Evolutionary conservation across 2,113 vertebrate species (phyloP).

Genomic region (Himantopus leucocephalus): DNA sequence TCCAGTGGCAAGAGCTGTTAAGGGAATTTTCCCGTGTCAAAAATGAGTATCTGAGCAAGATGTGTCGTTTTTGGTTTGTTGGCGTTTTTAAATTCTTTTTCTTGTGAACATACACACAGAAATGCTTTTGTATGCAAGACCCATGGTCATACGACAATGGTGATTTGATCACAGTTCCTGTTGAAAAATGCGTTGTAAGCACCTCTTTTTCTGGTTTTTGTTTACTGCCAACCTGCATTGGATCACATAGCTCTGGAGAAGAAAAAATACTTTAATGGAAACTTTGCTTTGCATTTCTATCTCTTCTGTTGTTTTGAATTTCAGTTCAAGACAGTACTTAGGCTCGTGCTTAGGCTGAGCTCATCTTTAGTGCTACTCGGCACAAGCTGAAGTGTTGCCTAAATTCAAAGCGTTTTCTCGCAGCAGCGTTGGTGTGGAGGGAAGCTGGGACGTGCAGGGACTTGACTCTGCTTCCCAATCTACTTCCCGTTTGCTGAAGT

Average conservation of each 20-base stretch:
- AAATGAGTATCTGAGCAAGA: not conserved
- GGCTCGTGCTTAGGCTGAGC: not conserved
- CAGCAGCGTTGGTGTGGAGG: not conserved
- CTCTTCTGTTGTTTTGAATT: not conserved
- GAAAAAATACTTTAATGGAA: not conserved
- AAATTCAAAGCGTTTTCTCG: fast-evolving
- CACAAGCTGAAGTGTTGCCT: not conserved
- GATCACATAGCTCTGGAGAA: not conserved
- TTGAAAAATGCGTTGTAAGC: not conserved
- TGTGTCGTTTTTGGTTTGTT: not conserved
- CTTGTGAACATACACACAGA: not conserved
- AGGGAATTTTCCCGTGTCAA: not conserved
- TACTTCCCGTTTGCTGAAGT: not conserved
- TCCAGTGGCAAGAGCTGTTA: not conserved
- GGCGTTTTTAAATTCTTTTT: not conserved
- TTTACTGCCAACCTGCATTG: not conserved
- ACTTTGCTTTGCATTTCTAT: not conserved
- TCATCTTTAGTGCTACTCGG: not conserved
- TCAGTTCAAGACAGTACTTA: not conserved
- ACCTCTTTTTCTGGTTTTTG: not conserved
- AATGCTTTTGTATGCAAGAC: not conserved
- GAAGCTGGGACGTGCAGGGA: not conserved
- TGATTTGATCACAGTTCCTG: not conserved
- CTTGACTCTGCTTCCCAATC: not conserved
- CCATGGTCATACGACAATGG: not conserved